Evolutionary conservation across 2,888 invertebrate species (phyloP), one percentile per base, ranked within the genome.

Genomic region (Amphipoea oculea): DNA sequence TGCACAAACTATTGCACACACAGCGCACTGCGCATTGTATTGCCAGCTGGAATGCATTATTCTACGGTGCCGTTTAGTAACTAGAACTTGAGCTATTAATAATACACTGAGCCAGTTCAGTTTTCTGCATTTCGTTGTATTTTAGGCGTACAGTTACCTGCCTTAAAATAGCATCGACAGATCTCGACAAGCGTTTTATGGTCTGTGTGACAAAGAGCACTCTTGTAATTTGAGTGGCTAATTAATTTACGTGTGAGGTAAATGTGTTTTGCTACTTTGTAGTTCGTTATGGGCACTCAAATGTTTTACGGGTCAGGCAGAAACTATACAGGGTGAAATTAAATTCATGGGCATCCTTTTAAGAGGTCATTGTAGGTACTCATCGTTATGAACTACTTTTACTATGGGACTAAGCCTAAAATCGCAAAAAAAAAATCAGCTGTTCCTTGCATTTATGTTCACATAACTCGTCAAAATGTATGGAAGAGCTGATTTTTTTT

Each of bases 61-160:
- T 77, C 72, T 71, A 40, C 80, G 63, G 75, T 84, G 87, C 86
- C 88, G 82, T 88, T 84, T 88, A 85, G 85, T 90, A 90, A 90
- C 91, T 90, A 88, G 91, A 91, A 91, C 89, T 91, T 85, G 82
- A 82, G 79, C 86, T 89, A 89, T 91, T 92, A 91, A 90, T 93
- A 90, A 90, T 92, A 91, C 85, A 88, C 86, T 89, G 91, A 85
- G 85, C 90, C 87, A 90, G 87, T 90, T 90, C 90, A 89, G 76
- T 88, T 85, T 89, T 86, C 83, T 90, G 88, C 89, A 88, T 88
- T 92, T 89, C 88, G 82, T 87, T 81, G 83, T 89, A 90, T 89
- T 91, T 87, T 81, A 82, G 78, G 54, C 77, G 75, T 81, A 78
- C 77, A 73, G 82, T 79, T 84, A 84, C 81, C 77, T 81, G 63